phyloP scores from a whole-genome alignment of 2,113 vertebrate genomes.

The Dasyprocta punctata region DNA sequence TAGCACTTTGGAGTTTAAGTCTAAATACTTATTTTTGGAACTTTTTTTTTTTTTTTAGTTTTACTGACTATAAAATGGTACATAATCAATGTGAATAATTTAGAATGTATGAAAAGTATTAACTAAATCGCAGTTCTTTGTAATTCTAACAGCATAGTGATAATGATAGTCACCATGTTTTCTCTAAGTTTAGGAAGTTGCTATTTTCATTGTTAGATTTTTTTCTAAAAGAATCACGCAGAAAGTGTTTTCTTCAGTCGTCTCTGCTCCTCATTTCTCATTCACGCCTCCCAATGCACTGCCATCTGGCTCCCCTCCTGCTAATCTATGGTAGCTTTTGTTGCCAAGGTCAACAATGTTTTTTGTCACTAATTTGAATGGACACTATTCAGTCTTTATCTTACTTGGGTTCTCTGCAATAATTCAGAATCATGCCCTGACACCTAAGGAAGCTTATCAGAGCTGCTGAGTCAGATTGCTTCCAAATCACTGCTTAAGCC shows the following conservation, averaged over 20 bases:
- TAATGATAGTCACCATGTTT: constrained; percentile 45
- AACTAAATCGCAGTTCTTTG: constrained; percentile 39
- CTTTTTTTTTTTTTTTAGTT: no score
- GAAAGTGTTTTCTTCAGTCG: constrained; percentile 3
- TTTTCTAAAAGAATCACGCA: constrained; percentile 17
- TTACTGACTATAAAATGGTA: background rate
- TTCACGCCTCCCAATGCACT: constrained; percentile 4
- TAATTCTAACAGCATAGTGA: constrained; percentile 46
- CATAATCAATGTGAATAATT: background rate
- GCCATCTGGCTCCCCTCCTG: constrained; percentile 61
- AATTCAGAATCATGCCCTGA: background rate
- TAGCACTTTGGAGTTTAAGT: background rate
- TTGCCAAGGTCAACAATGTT: constrained; percentile 51
- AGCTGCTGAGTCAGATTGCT: constrained; percentile 33
- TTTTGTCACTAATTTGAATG: constrained; percentile 61
- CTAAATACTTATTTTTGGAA: constrained; percentile 48
- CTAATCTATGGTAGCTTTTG: constrained; percentile 17
- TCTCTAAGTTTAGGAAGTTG: constrained; percentile 44
- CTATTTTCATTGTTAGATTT: constrained; percentile 60
- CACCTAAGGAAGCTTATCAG: background rate
- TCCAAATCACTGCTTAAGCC: constrained; percentile 45
- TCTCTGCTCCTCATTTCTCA: constrained; percentile 51
- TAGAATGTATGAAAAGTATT: constrained; percentile 44
- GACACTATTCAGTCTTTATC: constrained; percentile 44
- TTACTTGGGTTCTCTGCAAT: constrained; percentile 16